phyloP scores from a whole-genome alignment of 1,140 invertebrate genomes.

The Drosophila pandora region DNA sequence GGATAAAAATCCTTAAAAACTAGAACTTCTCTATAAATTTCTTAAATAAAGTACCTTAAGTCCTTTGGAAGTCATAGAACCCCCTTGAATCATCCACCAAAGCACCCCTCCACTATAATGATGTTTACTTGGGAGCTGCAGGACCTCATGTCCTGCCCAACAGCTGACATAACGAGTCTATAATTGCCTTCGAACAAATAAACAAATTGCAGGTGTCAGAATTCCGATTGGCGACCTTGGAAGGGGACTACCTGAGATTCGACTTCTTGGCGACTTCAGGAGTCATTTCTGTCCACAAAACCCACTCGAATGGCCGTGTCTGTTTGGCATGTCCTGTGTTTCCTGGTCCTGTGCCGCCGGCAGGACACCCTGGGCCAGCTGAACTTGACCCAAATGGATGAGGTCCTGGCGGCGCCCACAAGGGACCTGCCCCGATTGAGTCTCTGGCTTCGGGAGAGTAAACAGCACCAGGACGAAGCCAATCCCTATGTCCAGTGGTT shows the following conservation, averaged over 20 bases:
- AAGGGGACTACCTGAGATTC: neutral
- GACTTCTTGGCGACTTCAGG: neutral
- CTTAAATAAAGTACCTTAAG: too few species aligned
- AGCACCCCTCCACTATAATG: conserved; percentile 12
- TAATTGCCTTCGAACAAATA: conserved; percentile 69
- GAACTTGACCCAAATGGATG: conserved; percentile 19
- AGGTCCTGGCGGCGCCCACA: conserved; percentile 34
- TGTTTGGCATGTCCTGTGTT: conserved; percentile 1
- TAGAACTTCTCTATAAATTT: too few species aligned
- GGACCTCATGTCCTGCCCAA: neutral
- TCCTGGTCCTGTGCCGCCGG: conserved; percentile 6
- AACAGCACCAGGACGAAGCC: conserved; percentile 31
- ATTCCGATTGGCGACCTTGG: neutral
- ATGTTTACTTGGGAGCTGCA: conserved; percentile 51
- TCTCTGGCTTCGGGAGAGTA: conserved; percentile 33
- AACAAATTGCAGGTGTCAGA: conserved; percentile 78
- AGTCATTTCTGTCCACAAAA: conserved; percentile 48
- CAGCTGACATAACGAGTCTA: conserved; percentile 66
- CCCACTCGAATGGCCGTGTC: conserved; percentile 30
- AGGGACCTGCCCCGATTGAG: conserved; percentile 38
- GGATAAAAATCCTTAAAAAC: too few species aligned
- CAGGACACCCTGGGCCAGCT: neutral
- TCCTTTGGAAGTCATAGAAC: neutral
- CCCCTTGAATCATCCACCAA: neutral
- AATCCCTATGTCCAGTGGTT: conserved; percentile 58